Base-by-base conservation (phyloP, 2,113 vertebrate species). In the Paedocypris sp. region DNA sequence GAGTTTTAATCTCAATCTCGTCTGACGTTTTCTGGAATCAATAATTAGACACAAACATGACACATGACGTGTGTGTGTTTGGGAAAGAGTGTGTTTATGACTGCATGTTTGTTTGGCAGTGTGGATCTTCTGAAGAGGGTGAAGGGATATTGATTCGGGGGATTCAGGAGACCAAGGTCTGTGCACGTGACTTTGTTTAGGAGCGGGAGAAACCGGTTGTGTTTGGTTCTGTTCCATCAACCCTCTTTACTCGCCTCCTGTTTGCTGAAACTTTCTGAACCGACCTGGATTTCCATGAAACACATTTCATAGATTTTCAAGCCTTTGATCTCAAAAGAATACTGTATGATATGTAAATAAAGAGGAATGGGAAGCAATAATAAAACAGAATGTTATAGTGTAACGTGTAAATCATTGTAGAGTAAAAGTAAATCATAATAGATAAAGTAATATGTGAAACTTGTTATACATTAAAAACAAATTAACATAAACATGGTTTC, bases 91-190 rank as follows among this genome's bases (percentile, higher is more conserved):
- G n/a, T 18, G 23, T 28, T 42, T 56, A 42, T 56, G n/a, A 19
- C 25, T 41, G 35, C 0, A 3, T 25, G 41, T 28, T 64, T 64
- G 61, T 64, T 45, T 61, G 45, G 16, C 22, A 26, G 7, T 54
- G 9, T 45, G 25, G 25, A 16, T 52, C 6, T 19, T 62, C 52
- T 52, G 60, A 52, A 33, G 28, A 52, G 60, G 26, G 35, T 39
- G 11, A 23, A 42, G 36, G 42, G 33, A 5, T 33, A 33, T 62
- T 47, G 41, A 12, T 49, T 42, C 12, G 5, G 25, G 33, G 29
- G 10, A 32, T 35, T n/a, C 35, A 15, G 11, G 4, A 23, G 42
- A 12, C 51, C 43, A 68, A 57, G 59, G 66, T 62, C 51, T 68
- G 38, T 48, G 35, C 53, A 43, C 22, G 25, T 7, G 13, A 8